Base-by-base conservation (phyloP, 1,140 invertebrate genomes). In the Macrobrachium nipponense region DNA sequence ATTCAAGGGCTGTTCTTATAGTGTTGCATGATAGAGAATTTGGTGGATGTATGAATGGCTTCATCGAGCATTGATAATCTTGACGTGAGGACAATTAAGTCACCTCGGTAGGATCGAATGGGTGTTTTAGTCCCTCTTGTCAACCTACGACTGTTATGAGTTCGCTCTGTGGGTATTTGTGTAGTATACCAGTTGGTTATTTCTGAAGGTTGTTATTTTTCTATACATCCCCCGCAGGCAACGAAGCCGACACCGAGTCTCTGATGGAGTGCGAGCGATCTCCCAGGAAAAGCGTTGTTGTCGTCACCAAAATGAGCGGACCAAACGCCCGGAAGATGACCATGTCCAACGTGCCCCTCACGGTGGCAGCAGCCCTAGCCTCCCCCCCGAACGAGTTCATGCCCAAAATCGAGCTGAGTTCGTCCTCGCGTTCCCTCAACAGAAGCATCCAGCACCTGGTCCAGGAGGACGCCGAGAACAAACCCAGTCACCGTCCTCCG, bases 171-270 rank as follows among this genome's bases (percentile, higher is more conserved):
- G 23, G 27, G 36, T 17, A 27, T 23, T 17, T 36, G 14, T 10
- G 70, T 23, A 51, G 14, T 10, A 27, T 23, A 51, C 27, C 8
- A 27, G 20, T 18, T 15, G 8, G 4, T 8, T 23, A n/a, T 15
- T 20, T 20, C 17, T 23, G 0, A 66, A 66, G 7, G 18, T 66
- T 66, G 18, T 66, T 66, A 36, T 51, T 77, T 15, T 12, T 8
- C 12, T n/a, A n/a, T n/a, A n/a, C n/a, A 51, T 80, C 11, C 61
- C 15, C n/a, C 27, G 12, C 80, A 87, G 86, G 86, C 82, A 87
- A 87, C 82, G 86, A 87, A 59, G 86, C 70, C 11, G 86, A 87
- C 80, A 87, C 79, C 11, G 86, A 87, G 58, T 87, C 86, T 20
- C 73, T 87, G 43, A 87, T 87, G 86, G 86, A 87, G 59, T 51